phyloP scores from a whole-genome alignment of 2,797 vertebrate genomes.

The Poeciliopsis turneri region DNA sequence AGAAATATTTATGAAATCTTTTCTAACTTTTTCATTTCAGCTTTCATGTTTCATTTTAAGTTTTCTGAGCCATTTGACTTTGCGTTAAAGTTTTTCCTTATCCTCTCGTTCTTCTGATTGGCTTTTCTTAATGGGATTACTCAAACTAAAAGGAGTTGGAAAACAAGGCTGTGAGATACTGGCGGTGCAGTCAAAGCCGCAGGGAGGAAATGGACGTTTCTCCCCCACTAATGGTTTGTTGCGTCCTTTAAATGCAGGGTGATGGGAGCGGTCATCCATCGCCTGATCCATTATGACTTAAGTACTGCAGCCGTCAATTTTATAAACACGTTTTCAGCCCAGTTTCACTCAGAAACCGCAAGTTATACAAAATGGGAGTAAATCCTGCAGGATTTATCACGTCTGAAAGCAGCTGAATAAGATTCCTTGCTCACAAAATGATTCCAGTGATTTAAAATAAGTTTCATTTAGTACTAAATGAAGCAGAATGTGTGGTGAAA shows the following conservation, averaged over 20 bases:
- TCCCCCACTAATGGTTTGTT: slow-evolving; percentile 7
- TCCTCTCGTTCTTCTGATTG: not conserved
- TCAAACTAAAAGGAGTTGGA: not conserved
- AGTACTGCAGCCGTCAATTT: slow-evolving; percentile 27
- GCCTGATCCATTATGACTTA: slow-evolving; percentile 47
- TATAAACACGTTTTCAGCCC: not conserved
- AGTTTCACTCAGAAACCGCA: not conserved
- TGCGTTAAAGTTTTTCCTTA: not conserved
- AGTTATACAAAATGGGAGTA: not conserved
- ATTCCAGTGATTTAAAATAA: not conserved
- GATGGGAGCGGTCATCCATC: slow-evolving; percentile 22
- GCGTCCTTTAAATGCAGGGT: slow-evolving; percentile 2
- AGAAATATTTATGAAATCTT: not conserved
- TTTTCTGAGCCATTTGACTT: not conserved
- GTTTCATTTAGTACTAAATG: not conserved
- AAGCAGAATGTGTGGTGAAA: not conserved
- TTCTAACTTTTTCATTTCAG: not conserved
- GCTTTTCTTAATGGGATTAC: not conserved
- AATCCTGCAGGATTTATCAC: not conserved
- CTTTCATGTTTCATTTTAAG: not conserved
- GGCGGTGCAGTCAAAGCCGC: not conserved
- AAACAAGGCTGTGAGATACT: not conserved
- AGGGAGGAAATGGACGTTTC: slow-evolving; percentile 1
- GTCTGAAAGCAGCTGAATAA: not conserved
- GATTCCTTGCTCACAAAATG: not conserved